These are phyloP conservation scores for Stigmatopora argus DNA, from an alignment of 2,113 vertebrate species.

Conservation along the genomic window DNA sequence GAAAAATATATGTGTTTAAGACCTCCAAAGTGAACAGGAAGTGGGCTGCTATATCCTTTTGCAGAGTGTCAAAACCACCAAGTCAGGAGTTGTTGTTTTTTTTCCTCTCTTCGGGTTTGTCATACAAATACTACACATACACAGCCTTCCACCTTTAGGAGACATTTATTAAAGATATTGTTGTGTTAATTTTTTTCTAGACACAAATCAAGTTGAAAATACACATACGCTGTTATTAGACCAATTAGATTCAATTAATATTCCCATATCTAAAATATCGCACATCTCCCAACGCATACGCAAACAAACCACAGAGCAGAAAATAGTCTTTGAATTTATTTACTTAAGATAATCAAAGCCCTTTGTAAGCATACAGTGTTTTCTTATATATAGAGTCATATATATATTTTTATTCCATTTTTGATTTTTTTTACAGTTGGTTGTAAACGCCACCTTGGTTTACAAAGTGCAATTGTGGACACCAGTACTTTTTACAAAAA, in stretches of 20 bases:
- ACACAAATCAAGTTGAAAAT: not conserved
- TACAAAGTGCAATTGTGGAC: constrained; percentile 49
- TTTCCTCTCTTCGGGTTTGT: not conserved
- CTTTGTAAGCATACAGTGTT: constrained; percentile 52
- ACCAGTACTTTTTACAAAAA: constrained; percentile 19
- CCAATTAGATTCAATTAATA: constrained; percentile 26
- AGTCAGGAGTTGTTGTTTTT: constrained; percentile 12
- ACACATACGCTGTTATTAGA: not conserved
- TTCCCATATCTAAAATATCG: constrained; percentile 33
- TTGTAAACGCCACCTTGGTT: constrained; percentile 27
- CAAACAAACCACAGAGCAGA: constrained; percentile 12
- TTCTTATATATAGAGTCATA: constrained; percentile 9
- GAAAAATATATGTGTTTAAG: constrained; percentile 21
- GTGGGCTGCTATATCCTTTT: constrained; percentile 30
- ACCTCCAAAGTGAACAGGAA: constrained; percentile 41
- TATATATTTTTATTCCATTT: not conserved
- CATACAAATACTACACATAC: not conserved
- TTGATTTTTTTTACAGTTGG: constrained; percentile 41
- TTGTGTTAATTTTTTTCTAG: not conserved
- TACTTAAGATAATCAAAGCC: constrained; percentile 29
- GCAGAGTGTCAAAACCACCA: constrained; percentile 24
- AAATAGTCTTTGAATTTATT: constrained; percentile 8
- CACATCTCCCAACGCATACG: constrained; percentile 22
- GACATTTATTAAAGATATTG: constrained; percentile 7
- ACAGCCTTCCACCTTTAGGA: constrained; percentile 12